Evolutionary conservation across 2,797 vertebrate genomes (phyloP).

Genomic region (Acanthurus lineatus): DNA sequence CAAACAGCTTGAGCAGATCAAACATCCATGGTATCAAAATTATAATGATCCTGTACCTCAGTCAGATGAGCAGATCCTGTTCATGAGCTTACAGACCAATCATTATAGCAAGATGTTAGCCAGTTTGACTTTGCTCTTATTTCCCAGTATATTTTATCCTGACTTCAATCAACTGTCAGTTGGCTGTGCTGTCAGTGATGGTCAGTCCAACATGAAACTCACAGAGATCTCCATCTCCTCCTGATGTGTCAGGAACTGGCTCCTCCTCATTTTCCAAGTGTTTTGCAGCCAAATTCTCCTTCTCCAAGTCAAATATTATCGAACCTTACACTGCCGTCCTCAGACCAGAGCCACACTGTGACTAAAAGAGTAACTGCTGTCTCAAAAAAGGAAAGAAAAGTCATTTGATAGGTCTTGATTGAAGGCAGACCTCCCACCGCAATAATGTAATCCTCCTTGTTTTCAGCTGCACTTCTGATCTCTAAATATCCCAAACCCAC

Average conservation of each 20-base stretch:
- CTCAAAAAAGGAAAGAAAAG: conserved; percentile 20
- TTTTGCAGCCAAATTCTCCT: conserved; percentile 53
- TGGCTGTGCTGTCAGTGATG: conserved; percentile 13
- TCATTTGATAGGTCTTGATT: conserved; percentile 44
- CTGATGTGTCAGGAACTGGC: conserved; percentile 27
- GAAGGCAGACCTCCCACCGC: conserved; percentile 27
- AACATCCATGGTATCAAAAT: neutral
- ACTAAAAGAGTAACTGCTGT: conserved; percentile 23
- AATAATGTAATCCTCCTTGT: conserved; percentile 43
- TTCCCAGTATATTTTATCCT: conserved; percentile 18
- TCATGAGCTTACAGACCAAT: neutral
- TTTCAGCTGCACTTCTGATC: conserved; percentile 41
- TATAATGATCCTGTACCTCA: neutral
- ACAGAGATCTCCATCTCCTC: conserved; percentile 8
- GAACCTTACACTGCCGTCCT: conserved; percentile 26
- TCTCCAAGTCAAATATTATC: conserved; percentile 35
- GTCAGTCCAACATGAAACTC: conserved; percentile 17
- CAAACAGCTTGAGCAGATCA: neutral
- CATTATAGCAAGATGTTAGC: neutral
- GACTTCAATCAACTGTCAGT: conserved; percentile 10
- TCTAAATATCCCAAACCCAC: conserved; percentile 50
- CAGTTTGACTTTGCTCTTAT: conserved; percentile 10
- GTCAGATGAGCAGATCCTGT: neutral
- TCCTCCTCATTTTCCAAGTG: conserved; percentile 25
- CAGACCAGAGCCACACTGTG: conserved; percentile 13